phyloP scores from a whole-genome alignment of 37 sponge, comb jelly and placozoan genomes.

The Amphimedon queenslandica region DNA sequence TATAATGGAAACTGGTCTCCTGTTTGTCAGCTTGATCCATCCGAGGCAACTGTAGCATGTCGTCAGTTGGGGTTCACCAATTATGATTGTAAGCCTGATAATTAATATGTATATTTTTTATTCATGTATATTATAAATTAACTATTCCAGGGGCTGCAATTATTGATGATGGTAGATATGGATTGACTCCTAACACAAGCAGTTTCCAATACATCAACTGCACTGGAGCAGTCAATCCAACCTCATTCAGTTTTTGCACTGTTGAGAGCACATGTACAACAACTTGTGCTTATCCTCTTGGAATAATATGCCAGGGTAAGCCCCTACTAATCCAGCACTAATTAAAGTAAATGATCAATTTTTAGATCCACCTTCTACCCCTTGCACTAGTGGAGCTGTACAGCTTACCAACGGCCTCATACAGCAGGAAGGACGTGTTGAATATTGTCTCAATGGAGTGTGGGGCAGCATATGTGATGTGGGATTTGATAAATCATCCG shows the following conservation, averaged over 20 bases:
- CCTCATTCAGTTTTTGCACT: background rate
- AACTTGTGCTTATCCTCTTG: background rate
- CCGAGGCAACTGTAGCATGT: background rate
- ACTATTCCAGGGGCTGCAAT: background rate
- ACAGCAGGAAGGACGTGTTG: constrained; percentile 23
- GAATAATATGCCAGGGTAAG: background rate
- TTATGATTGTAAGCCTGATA: background rate
- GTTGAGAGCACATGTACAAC: background rate
- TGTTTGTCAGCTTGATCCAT: background rate
- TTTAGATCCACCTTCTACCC: no score
- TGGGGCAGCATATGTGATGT: constrained; percentile 15
- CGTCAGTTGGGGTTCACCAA: background rate
- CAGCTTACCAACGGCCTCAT: constrained; percentile 5
- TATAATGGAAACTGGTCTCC: background rate
- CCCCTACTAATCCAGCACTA: no score
- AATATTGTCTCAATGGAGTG: constrained; percentile 28
- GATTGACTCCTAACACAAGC: background rate
- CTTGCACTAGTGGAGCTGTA: constrained; percentile 20
- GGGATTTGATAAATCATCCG: constrained; percentile 8
- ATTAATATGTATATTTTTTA: no score
- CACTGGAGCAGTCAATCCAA: background rate
- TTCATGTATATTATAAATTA: background rate
- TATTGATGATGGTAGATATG: background rate
- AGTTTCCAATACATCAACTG: background rate
- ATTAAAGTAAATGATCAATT: no score